phyloP scores from a whole-genome alignment of 2,888 invertebrate genomes.

The Electrophaes corylata region DNA sequence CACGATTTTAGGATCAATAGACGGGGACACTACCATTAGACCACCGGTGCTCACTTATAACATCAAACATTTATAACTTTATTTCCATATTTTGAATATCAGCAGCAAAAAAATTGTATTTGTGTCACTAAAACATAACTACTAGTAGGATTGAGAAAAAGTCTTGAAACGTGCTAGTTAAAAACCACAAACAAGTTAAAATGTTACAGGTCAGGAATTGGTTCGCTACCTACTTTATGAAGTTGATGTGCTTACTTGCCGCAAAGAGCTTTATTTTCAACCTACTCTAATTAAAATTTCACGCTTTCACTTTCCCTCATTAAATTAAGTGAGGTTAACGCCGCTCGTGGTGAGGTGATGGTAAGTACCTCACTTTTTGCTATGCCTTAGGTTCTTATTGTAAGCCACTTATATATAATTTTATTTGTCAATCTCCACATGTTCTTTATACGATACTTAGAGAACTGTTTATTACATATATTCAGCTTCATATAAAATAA shows the following conservation, averaged over 20 bases:
- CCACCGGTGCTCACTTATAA: no score
- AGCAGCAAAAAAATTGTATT: no score
- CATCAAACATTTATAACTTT: no score
- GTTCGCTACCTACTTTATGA: slow-evolving; percentile 2
- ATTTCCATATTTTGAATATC: no score
- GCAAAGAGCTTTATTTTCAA: slow-evolving; percentile 27
- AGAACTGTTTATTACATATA: no score
- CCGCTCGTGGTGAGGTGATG: slow-evolving; percentile 41
- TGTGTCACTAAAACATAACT: no score
- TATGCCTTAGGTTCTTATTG: background rate
- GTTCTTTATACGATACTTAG: no score
- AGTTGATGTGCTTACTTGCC: background rate
- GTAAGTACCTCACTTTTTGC: slow-evolving; percentile 47
- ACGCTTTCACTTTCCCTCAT: slow-evolving; percentile 51
- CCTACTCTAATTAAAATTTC: slow-evolving; percentile 45
- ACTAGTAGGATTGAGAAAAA: no score
- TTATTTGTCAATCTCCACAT: no score
- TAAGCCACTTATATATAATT: background rate
- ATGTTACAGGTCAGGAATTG: background rate
- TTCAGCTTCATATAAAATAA: no score
- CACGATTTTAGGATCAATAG: no score
- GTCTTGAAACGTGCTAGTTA: background rate
- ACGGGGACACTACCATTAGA: no score
- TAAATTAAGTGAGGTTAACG: slow-evolving; percentile 46
- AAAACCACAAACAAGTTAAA: background rate